Conservation (phyloP, 2,113 vertebrate species). For the Trochalopteron elliotii region DNA sequence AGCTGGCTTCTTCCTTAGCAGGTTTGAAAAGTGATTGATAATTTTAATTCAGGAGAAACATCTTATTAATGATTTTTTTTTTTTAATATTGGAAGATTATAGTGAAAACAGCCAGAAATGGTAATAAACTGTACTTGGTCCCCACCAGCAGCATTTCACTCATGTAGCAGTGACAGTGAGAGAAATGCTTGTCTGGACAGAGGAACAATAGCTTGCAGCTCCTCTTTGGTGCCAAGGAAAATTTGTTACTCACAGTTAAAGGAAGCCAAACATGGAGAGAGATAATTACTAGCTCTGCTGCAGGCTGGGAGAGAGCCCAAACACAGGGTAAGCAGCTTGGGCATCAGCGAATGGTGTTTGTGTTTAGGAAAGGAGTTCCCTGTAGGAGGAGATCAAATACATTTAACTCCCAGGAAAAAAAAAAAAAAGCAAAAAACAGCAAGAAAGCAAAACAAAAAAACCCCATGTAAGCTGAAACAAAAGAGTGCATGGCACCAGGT, state of each 20-base stretch:
- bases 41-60: neutral
- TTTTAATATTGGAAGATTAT: neutral
- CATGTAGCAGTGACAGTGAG: neutral
- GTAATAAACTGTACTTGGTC: neutral
- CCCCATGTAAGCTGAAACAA: neutral
- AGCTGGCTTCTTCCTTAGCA: neutral
- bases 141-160: neutral
- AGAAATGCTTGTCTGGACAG: neutral
- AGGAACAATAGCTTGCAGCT: conserved; percentile 32
- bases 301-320: conserved; percentile 32
- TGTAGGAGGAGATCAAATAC: neutral
- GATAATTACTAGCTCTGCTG: conserved; percentile 28
- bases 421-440: neutral
- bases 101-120: neutral
- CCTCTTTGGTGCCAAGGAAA: conserved; percentile 33
- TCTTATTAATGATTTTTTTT: neutral
- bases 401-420: neutral
- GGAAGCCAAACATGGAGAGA: conserved; percentile 1
- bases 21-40: neutral
- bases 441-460: neutral
- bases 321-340: neutral
- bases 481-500: neutral
- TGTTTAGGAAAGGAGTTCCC: neutral
- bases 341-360: neutral
- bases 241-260: conserved; percentile 31